Evolutionary conservation across 37 sponge, comb jelly and placozoan genomes (phyloP).

Genomic region (Oopsacas minuta): DNA sequence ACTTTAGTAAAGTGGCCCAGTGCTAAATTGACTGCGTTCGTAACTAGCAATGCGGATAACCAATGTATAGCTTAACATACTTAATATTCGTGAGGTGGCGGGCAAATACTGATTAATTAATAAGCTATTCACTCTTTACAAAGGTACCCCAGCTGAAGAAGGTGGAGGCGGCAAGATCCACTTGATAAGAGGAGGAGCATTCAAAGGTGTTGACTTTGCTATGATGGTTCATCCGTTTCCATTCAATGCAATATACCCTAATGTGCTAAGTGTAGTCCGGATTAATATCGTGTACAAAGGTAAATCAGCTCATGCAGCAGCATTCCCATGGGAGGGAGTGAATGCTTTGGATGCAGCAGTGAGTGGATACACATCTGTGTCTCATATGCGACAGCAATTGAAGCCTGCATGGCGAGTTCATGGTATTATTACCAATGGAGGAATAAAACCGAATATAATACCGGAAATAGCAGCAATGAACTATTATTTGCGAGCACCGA

Average conservation of each 20-base stretch:
- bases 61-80: background rate
- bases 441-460: no score
- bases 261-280: conserved; percentile 15
- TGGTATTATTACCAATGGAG: no score
- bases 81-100: conserved; percentile 5
- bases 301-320: conserved; percentile 72
- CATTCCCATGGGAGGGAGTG: conserved; percentile 64
- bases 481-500: no score
- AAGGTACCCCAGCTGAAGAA: conserved; percentile 88
- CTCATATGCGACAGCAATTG: conserved; percentile 69
- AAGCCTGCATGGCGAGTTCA: conserved; percentile 59
- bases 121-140: conserved; percentile 39
- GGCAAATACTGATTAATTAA: conserved; percentile 18
- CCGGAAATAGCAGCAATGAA: no score
- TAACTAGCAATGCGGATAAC: no score
- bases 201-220: conserved; percentile 55
- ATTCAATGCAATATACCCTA: conserved; percentile 15
- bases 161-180: conserved; percentile 62
- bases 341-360: conserved; percentile 84
- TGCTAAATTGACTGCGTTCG: no score
- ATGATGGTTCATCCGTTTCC: conserved; percentile 83
- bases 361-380: conserved; percentile 56
- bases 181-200: conserved; percentile 47
- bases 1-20: no score
- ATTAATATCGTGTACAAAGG: conserved; percentile 46